These are phyloP conservation scores for Eilema caniola DNA, from an alignment of 2,888 invertebrate genomes.

Conservation along the genomic window DNA sequence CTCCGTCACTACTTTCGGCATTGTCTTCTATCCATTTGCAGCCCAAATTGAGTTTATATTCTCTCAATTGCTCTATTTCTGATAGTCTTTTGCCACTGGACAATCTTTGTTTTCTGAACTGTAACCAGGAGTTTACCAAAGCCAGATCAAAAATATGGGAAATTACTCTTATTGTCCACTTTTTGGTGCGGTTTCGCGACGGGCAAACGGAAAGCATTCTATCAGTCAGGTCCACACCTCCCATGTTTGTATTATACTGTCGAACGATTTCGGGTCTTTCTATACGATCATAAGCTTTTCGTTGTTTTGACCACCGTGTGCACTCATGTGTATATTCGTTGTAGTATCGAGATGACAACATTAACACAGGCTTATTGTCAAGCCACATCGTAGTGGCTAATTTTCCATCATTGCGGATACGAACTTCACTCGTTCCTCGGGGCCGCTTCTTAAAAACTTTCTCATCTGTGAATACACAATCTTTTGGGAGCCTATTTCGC, in stretches of 20 bases:
- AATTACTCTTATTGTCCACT: conserved; percentile 16
- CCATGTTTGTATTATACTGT: conserved; percentile 17
- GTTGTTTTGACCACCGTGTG: too few species aligned
- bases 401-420: too few species aligned
- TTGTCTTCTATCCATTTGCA: neutral
- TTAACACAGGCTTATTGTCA: too few species aligned
- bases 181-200: conserved; percentile 5
- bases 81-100: too few species aligned
- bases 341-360: too few species aligned
- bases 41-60: conserved; percentile 6
- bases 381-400: too few species aligned
- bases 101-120: neutral
- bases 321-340: too few species aligned
- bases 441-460: too few species aligned
- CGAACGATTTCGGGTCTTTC: conserved; percentile 10
- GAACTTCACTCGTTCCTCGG: too few species aligned
- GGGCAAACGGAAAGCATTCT: too few species aligned
- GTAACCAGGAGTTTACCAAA: conserved; percentile 3
- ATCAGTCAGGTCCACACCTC: conserved; percentile 17
- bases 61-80: neutral
- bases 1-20: neutral
- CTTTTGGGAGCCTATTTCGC: too few species aligned
- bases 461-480: too few species aligned
- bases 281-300: conserved; percentile 4
- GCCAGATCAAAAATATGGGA: neutral